These are phyloP conservation scores for Orthosia gracilis DNA, from an alignment of 2,888 invertebrate genomes.

Conservation along the genomic window DNA sequence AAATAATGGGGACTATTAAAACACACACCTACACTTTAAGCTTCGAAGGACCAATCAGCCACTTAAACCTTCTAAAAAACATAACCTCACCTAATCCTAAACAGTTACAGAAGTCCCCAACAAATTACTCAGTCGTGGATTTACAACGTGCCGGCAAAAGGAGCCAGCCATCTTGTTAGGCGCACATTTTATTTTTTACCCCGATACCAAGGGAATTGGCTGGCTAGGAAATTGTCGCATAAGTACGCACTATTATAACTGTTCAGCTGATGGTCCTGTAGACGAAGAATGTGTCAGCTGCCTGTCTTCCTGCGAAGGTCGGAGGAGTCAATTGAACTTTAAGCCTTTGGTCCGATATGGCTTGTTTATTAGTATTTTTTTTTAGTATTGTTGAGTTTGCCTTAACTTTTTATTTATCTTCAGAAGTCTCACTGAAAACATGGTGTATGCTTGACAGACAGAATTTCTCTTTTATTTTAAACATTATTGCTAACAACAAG, in stretches of 20 bases:
- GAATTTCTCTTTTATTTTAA: not conserved
- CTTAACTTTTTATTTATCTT: not conserved
- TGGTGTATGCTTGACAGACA: not conserved
- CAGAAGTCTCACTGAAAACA: not conserved
- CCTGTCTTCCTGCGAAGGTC: slow-evolving; percentile 38
- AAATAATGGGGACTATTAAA: slow-evolving; percentile 52
- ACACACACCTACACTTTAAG: slow-evolving; percentile 33
- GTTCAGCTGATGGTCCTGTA: slow-evolving; percentile 45
- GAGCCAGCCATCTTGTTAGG: slow-evolving; percentile 73
- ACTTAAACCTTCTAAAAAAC: slow-evolving; percentile 45
- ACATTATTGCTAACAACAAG: not conserved
- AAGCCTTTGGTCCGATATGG: slow-evolving; percentile 9
- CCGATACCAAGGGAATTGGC: slow-evolving; percentile 63
- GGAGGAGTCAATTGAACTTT: slow-evolving; percentile 52
- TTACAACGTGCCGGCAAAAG: slow-evolving; percentile 75
- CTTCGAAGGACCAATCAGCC: slow-evolving; percentile 17
- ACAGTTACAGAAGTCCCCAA: slow-evolving; percentile 41
- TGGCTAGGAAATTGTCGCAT: slow-evolving; percentile 60
- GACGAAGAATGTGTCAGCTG: slow-evolving; percentile 60
- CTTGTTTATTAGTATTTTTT: not conserved
- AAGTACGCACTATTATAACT: slow-evolving; percentile 59
- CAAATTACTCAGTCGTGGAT: slow-evolving; percentile 69
- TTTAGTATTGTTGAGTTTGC: not conserved
- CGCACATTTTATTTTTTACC: slow-evolving; percentile 75
- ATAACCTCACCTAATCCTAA: slow-evolving; percentile 54